Base-by-base conservation (phyloP, 2,113 vertebrate species). In the Brienomyrus brachyistius region DNA sequence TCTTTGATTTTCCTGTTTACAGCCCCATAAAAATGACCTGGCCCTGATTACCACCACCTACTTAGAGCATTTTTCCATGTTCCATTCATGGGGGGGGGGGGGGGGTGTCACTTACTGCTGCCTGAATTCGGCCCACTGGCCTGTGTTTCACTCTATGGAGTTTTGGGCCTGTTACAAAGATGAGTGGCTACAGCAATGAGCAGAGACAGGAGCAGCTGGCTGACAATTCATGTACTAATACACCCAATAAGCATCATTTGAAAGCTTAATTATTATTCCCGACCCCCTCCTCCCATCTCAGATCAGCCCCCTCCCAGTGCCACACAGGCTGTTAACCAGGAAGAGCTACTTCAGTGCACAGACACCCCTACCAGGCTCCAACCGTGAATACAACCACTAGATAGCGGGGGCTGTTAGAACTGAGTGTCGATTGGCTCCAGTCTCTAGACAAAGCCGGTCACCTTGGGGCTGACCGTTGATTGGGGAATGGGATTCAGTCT, bases 221-320 rank as follows among this genome's bases (percentile, higher is more conserved):
- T 90, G 91, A 91, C 91, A 92, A 92, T 89, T 92, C 91, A 89
- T 89, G 90, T 90, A 91, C 84, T 54, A 52, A 87, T 88, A 90
- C 91, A 89, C 89, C 94, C 93, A 94, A 95, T 94, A 93, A 92
- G 91, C 91, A 89, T 89, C 91, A 93, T 91, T 94, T 93, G 93
- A 91, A 93, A 31, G 92, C 93, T 94, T 94, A 96, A 95, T 95
- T 94, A 95, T 93, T 92, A 91, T 91, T 82, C 90, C 90, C 86
- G 82, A 87, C 90, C 66, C 91, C 88, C 82, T 56, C 35, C 80
- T 7, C 23, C 52, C 90, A 3, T 85, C n/a, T 23, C 48, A 86
- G 48, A 86, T 86, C 17, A 27, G 5, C 23, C 43, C 40, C 43
- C 19, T 19, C 88, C 62, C 85, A 88, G 31, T 83, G 48, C 70